These are phyloP conservation scores for Perithous albicinctus DNA, from an alignment of 2,888 invertebrate species.

Conservation along the genomic window DNA sequence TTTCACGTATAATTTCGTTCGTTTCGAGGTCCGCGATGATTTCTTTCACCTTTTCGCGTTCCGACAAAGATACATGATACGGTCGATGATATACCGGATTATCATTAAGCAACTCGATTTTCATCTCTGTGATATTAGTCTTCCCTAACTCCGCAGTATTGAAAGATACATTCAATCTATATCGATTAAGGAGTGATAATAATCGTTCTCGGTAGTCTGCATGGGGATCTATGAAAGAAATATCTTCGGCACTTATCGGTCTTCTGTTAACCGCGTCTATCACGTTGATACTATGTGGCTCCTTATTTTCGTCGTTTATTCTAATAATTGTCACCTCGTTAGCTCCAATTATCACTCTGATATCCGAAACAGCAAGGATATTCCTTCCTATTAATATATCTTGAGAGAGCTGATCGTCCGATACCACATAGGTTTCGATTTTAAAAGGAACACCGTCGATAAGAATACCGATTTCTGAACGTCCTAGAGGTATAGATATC, in stretches of 20 bases:
- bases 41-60: conserved; percentile 64
- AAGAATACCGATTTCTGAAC: neutral
- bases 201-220: neutral
- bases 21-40: conserved; percentile 65
- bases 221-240: neutral
- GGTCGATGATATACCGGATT: conserved; percentile 67
- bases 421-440: conserved; percentile 16
- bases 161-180: conserved; percentile 7
- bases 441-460: conserved; percentile 41
- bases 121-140: conserved; percentile 59
- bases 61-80: conserved; percentile 62
- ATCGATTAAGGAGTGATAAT: neutral
- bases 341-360: conserved; percentile 6
- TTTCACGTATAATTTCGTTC: conserved; percentile 66
- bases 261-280: neutral
- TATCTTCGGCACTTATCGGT: neutral
- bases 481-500: conserved; percentile 20
- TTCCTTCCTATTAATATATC: conserved; percentile 38
- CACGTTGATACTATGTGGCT: neutral
- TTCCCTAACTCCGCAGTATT: conserved; percentile 24
- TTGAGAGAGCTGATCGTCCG: conserved; percentile 36
- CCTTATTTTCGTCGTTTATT: neutral
- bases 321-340: neutral
- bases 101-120: conserved; percentile 62
- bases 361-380: conserved; percentile 2